Base-by-base conservation (phyloP, 2,888 invertebrate genomes). In the Camponotus fellah region DNA sequence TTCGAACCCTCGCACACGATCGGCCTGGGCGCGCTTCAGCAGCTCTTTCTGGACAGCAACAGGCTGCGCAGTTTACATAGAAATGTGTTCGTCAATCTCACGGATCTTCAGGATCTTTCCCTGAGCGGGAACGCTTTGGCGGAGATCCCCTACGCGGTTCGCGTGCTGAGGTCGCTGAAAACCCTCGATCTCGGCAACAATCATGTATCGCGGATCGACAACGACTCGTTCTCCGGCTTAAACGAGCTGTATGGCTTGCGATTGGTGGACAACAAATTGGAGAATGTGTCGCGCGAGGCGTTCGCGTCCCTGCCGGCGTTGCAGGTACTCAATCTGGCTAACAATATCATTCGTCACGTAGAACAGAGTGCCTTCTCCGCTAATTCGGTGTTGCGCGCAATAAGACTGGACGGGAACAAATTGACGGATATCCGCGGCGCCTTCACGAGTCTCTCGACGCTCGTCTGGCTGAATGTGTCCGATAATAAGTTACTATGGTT, bases 151-250 rank as follows among this genome's bases (percentile, higher is more conserved):
- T 96, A 96, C 91, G 97, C 97, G 62, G 96, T 97, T 86, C 96
- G 96, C 90, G 96, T 96, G 89, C 95, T 98, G 86, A 95, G 96
- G 89, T 96, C 97, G 92, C 95, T 98, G 91, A 97, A 97, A 93
- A 97, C 97, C 43, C 95, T 98, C 85, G 97, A 98, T 95, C 96
- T 98, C 91, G 97, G 97, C 69, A 97, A 97, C 95, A 98, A 98
- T 95, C 96, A 96, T 92, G 97, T 98, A 92, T 96, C 96, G 88
- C 95, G 96, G 88, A 96, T 98, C 82, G 96, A 96, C 83, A 97
- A 97, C 92, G 96, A 96, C 84, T 97, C 97, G 74, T 97, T 98
- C 91, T 96, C 96, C 92, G 97, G 97, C 6, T 95, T 98, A 88
- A 96, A 96, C 92, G 96, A 97, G 91, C 96, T 98, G 64, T 97